Conservation (phyloP, 2,113 vertebrate species). For the Corythaeola cristata region DNA sequence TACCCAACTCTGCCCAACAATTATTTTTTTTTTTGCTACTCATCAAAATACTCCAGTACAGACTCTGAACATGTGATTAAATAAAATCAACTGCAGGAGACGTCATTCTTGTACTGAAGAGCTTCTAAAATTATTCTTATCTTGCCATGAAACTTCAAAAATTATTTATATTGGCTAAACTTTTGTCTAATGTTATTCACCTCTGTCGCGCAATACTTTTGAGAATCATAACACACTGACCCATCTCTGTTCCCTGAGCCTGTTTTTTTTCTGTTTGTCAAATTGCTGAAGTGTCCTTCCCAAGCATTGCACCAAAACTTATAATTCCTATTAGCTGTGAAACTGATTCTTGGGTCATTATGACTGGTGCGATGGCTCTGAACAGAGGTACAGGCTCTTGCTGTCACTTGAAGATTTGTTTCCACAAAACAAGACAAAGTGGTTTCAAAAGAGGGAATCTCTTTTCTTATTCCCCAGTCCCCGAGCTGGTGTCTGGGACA, state of each 20-base stretch:
- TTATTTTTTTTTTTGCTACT: not conserved
- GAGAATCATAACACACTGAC: not conserved
- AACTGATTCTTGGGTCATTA: not conserved
- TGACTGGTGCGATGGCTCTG: fast-evolving
- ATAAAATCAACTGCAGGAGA: not conserved
- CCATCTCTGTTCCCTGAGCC: not conserved
- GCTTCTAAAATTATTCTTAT: not conserved
- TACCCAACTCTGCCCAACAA: not conserved
- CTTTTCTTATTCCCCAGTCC: not conserved
- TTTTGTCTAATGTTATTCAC: not conserved
- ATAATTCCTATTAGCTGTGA: not conserved
- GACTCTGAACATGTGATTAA: not conserved
- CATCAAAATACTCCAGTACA: not conserved
- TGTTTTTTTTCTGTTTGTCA: not conserved
- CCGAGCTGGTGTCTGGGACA: not conserved
- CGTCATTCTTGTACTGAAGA: not conserved
- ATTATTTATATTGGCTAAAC: not conserved
- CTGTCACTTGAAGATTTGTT: not conserved
- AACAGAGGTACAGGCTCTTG: not conserved
- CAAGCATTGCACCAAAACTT: not conserved
- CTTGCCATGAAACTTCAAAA: not conserved
- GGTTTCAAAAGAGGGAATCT: not conserved
- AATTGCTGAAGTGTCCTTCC: not conserved
- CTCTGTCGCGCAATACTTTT: not conserved
- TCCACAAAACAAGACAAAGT: not conserved